Base-by-base conservation (phyloP, 2,113 vertebrate species). In the Eonycteris spelaea region DNA sequence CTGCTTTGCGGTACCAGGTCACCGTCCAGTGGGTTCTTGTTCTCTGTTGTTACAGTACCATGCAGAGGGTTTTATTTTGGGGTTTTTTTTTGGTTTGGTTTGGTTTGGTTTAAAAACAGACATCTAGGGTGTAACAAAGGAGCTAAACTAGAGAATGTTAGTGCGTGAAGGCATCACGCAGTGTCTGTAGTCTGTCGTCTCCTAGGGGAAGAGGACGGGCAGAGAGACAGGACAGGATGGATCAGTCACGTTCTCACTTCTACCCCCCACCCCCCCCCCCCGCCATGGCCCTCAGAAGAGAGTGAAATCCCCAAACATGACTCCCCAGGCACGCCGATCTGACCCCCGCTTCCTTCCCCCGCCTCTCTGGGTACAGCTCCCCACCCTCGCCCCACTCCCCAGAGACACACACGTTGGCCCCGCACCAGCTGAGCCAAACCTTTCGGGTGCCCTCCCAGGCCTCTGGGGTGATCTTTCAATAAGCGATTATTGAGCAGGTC, bases 201-300 rank as follows among this genome's bases (percentile, higher is more conserved):
- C 48, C 68, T 33, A 16, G 73, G 35, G 26, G 61, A 13, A 12
- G 26, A 51, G 15, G n/a, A 55, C 6, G 5, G 15, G 15, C 13
- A 63, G 12, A 24, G 12, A 24, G 16, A 16, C 0, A 2, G 77
- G 22, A 6, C 7, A 28, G 30, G 22, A 13, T 7, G 9, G 3
- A 9, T 28, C n/a, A 59, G 24, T 33, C 26, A 21, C 16, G 35
- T 9, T 35, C 74, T n/a, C 19, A 9, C 2, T 6, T 9, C 48
- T 7, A n/a, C 24, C 4, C 0, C 2, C 18, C 18, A 26, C 33
- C 24, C 4, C 0, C 2, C 18, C 18, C 33, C n/a, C 5, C 3
- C 0, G 0, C 38, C 43, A 0, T 0, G 30, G 51, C 30, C 19
- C 43, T 77, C 38, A 14, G 45, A 45, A 67, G 28, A 59, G 33